phyloP scores from a whole-genome alignment of 2,888 invertebrate genomes.

The Ochropleura plecta region DNA sequence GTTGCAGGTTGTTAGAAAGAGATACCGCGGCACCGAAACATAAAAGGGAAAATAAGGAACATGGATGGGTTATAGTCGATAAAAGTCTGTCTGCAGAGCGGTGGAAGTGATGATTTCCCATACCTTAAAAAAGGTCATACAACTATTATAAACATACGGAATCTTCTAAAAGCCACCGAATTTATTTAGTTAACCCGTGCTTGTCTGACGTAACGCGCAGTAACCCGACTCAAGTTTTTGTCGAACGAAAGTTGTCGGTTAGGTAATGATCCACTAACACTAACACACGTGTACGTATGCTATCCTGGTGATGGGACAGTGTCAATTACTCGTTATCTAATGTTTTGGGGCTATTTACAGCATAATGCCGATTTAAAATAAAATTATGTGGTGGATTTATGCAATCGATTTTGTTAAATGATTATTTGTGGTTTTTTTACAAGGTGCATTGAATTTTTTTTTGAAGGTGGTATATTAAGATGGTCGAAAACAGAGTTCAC shows the following conservation, averaged over 20 bases:
- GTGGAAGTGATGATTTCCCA: no score
- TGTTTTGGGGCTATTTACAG: constrained; percentile 15
- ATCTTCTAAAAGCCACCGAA: constrained; percentile 15
- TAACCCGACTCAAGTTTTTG: constrained; percentile 36
- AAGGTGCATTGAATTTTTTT: neutral
- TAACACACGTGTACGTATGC: constrained; percentile 33
- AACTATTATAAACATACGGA: constrained; percentile 18
- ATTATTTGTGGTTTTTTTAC: neutral
- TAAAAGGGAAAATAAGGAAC: no score
- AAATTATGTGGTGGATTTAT: constrained; percentile 6
- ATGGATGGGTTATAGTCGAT: no score
- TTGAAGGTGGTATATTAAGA: neutral
- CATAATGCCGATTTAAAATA: neutral
- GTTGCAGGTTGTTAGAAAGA: no score
- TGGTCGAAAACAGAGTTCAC: neutral
- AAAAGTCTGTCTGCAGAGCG: no score
- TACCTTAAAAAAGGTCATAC: neutral
- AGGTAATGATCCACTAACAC: constrained; percentile 47
- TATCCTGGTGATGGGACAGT: constrained; percentile 43
- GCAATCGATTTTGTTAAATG: neutral
- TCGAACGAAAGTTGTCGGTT: constrained; percentile 59
- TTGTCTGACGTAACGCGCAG: constrained; percentile 44
- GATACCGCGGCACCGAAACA: no score
- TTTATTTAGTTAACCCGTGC: constrained; percentile 17
- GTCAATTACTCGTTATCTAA: constrained; percentile 50